phyloP scores from a whole-genome alignment of 1,140 invertebrate species.

The Brachionus sp. region DNA sequence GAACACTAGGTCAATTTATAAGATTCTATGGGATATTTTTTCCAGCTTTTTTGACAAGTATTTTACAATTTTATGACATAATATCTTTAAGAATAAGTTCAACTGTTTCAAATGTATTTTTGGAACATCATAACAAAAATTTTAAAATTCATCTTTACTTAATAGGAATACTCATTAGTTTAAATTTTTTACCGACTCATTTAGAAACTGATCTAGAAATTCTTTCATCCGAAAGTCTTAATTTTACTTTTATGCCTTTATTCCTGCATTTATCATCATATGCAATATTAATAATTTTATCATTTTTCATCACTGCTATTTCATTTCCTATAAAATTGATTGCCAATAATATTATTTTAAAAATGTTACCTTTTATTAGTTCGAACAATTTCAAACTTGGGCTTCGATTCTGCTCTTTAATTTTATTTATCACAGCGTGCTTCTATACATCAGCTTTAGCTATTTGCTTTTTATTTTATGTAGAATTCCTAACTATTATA shows the following conservation, averaged over 20 bases:
- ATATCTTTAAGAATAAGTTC: neutral
- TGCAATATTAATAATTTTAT: neutral
- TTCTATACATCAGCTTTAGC: neutral
- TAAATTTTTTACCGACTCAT: neutral
- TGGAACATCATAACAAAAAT: neutral
- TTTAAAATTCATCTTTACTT: neutral
- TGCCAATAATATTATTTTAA: neutral
- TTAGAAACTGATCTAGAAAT: neutral
- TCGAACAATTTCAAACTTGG: neutral
- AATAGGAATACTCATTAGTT: neutral
- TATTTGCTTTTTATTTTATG: conserved; percentile 7
- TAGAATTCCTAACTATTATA: neutral
- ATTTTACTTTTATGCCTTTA: neutral
- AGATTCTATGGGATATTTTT: conserved; percentile 29
- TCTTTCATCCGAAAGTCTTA: neutral
- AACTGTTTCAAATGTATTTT: neutral
- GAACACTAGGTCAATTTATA: neutral
- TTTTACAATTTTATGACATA: conserved; percentile 16
- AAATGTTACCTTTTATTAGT: neutral
- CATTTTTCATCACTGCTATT: neutral
- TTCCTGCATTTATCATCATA: conserved; percentile 6
- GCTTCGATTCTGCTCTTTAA: neutral
- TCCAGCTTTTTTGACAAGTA: neutral
- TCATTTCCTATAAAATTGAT: neutral
- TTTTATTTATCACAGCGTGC: neutral